Conservation (phyloP, 2,888 invertebrate genomes). For the Clusia tigrina region DNA sequence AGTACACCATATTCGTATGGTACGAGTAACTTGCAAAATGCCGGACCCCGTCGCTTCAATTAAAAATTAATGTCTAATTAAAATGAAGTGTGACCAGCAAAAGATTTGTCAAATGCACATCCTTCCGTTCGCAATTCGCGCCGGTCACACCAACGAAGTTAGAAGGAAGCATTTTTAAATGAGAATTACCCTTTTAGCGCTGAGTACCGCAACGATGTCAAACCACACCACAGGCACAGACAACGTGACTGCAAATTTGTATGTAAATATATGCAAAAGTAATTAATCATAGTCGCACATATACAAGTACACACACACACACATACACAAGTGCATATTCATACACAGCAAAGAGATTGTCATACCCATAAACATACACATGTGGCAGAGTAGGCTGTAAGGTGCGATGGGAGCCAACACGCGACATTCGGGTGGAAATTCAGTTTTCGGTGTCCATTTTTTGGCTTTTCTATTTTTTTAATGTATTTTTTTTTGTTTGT, state of each 20-base stretch:
- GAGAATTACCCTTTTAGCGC: constrained; percentile 50
- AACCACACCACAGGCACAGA: constrained; percentile 35
- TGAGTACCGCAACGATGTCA: neutral
- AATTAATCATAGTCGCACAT: constrained; percentile 56
- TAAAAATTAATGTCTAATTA: constrained; percentile 4
- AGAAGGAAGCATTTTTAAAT: constrained; percentile 53
- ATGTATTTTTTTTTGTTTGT: neutral
- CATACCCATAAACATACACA: neutral
- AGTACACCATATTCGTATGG: no score
- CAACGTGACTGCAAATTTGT: constrained; percentile 56
- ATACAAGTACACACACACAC: constrained; percentile 23
- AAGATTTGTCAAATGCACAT: constrained; percentile 1
- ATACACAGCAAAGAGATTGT: no score
- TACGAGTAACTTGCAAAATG: no score
- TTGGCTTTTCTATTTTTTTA: no score
- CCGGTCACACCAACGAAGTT: neutral
- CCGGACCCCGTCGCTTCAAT: no score
- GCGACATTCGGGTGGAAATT: neutral
- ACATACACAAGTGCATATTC: constrained; percentile 8
- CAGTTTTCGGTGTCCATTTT: neutral
- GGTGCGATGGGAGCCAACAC: neutral
- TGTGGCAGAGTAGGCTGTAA: constrained; percentile 3
- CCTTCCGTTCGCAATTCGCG: constrained; percentile 1
- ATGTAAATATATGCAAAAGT: constrained; percentile 53
- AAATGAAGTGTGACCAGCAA: neutral